Evolutionary conservation across 2,888 invertebrate species (phyloP).

Genomic region (Callyntrura sp.): DNA sequence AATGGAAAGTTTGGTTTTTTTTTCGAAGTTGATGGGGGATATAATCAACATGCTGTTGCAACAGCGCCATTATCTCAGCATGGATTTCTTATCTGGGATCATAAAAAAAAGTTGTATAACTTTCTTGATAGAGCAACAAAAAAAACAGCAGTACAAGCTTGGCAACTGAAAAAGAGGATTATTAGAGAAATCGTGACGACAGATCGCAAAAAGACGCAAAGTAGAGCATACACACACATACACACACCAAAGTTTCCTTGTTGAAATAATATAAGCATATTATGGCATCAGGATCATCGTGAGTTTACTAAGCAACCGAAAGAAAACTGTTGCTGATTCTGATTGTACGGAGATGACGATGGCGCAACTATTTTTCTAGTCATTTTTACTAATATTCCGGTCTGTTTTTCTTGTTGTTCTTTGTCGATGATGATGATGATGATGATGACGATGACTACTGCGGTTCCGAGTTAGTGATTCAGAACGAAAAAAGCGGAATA

Average conservation of each 20-base stretch:
- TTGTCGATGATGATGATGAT: not conserved
- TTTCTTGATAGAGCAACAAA: conserved; percentile 8
- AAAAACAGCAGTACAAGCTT: not conserved
- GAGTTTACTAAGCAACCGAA: not conserved
- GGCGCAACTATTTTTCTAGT: not conserved
- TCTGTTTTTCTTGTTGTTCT: conserved; percentile 9
- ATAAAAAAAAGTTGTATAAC: conserved; percentile 10
- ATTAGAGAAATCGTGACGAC: conserved; percentile 1
- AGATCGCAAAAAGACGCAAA: not conserved
- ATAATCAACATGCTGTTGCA: not conserved
- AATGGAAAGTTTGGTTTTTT: not conserved
- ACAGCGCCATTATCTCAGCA: not conserved
- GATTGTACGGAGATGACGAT: conserved; percentile 25
- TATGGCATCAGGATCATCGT: not conserved
- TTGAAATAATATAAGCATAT: not conserved
- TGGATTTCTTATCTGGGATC: not conserved
- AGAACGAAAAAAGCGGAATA: conserved; percentile 51
- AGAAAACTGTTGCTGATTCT: conserved; percentile 52
- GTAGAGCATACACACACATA: not conserved
- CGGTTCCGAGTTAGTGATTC: conserved; percentile 45
- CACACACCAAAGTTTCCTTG: conserved; percentile 17
- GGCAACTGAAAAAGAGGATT: not conserved
- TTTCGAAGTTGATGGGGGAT: not conserved
- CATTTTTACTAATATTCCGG: conserved; percentile 10
- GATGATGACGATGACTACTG: not conserved